Base-by-base conservation (phyloP, 2,797 vertebrate genomes). In the Cottoperca gobio region DNA sequence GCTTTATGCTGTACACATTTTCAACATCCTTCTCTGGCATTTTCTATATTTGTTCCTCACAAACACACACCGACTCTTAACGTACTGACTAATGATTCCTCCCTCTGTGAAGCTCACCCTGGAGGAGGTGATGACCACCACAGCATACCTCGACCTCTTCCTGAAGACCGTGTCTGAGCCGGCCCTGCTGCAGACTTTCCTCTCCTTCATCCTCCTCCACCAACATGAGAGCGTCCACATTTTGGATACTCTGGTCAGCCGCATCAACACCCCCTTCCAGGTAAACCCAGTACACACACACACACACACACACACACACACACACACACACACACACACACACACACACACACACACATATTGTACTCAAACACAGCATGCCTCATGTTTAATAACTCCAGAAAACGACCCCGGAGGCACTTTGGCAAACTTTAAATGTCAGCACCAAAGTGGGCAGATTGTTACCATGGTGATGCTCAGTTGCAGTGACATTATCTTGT, bases 91-190 rank as follows among this genome's bases (percentile, higher is more conserved):
- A 48, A 67, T 43, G 42, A 39, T 54, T 23, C 31, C 49, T 42
- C 0, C 2, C 6, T 39, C 8, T 59, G 9, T 86, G 13, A 52
- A 99, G 98, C 91, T 97, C 76, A 98, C 97, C 0, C 93, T 99
- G 68, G 98, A 99, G 87, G 98, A 99, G 80, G 97, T 99, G 85
- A 99, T 99, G 97, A 96, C 98, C 65, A 99, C 98, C 19, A 99
- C 98, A 0, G 97, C 97, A 0, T 99, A 99, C 82, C 89, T 99
- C 79, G 98, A 99, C 91, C 96, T 99, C 53, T 99, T 99, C 81
- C 86, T 99, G 83, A 95, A 97, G 8, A 97, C 95, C 0, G 93
- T 98, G 60, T 96, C 97, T 0, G 98, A 99, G 90, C 97, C 97
- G 6, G 96, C 96, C 0, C 94, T 99, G 54, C 95, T 99, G 62